A percentile compares a stretch with the other conserved stretches of the same genome.
Conservation (phyloP, 2,113 vertebrate species). For the Megalops atlanticus region DNA sequence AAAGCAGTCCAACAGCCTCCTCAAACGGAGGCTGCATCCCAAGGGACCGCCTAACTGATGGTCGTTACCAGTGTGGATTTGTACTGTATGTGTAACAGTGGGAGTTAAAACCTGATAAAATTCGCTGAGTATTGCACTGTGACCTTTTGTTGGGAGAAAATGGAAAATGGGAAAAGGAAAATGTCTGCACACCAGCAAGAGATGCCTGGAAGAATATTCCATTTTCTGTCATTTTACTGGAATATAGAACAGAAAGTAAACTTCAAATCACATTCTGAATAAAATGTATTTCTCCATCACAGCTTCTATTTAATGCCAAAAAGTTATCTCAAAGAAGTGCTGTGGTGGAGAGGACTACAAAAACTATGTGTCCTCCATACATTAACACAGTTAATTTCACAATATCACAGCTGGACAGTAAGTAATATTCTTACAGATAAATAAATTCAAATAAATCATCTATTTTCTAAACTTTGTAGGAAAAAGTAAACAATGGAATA, state of each 20-base stretch:
- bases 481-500: neutral
- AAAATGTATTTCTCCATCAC: neutral
- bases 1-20: constrained; percentile 21
- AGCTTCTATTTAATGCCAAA: neutral
- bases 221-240: too few relatives aligned
- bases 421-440: neutral
- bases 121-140: neutral
- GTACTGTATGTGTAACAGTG: neutral
- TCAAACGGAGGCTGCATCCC: constrained; percentile 11
- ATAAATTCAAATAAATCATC: neutral
- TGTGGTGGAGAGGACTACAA: neutral
- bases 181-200: too few relatives aligned
- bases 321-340: too few relatives aligned
- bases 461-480: neutral
- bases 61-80: neutral
- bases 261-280: too few relatives aligned
- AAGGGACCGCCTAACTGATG: neutral
- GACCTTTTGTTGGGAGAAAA: too few relatives aligned
- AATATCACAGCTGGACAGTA: neutral
- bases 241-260: too few relatives aligned
- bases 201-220: too few relatives aligned
- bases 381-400: too few relatives aligned
- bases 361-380: neutral
- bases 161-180: too few relatives aligned
- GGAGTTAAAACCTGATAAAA: neutral